Base-by-base conservation (phyloP, 2,113 vertebrate species). In the Lasiurus cinereus region DNA sequence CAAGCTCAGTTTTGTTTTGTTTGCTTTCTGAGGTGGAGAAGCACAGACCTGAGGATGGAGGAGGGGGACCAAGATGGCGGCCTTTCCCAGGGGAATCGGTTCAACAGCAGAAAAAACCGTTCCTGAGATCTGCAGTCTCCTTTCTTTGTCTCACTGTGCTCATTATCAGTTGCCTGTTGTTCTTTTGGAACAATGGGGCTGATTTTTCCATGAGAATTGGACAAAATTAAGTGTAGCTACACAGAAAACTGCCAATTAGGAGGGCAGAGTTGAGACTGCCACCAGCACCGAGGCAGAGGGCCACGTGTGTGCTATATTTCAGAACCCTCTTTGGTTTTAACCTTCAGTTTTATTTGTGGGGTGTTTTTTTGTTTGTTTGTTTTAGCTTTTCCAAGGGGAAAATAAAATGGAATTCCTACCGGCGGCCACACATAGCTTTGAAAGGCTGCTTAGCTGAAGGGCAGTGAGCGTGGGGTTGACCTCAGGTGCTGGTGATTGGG, bases 121-220 rank as follows among this genome's bases (percentile, higher is more conserved):
- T 70, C 88, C 72, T 0, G 21, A 96, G 83, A 67, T 87, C 66
- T 39, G 46, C 74, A 33, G 70, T n/a, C 33, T 3, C 36, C n/a
- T 67, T 88, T 62, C 83, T 88, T 83, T 62, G 4, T n/a, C 87
- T 96, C 93, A 1, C 36, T 59, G 31, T 8, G 62, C 79, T 69
- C 16, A 5, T 90, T 88, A 69, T 78, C 91, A 96, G 18, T 93
- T 95, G 48, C 56, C 39, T 93, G 8, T 97, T 98, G 95, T 97
- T 89, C 89, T 82, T 89, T 67, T 39, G 93, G 83, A 95, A 97
- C 93, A 97, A 76, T 96, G 92, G 21, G 52, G 73, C 52, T 69
- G 56, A 78, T 85, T 97, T 97, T 94, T 96, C 93, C 48, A n/a
- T 43, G 85, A 82, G 86, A 93, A 50, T 74, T 72, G 77, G 72